Evolutionary conservation across 2,113 vertebrate genomes (phyloP), one percentile per base, ranked within the genome.

Genomic region (Bufo gargarizans): DNA sequence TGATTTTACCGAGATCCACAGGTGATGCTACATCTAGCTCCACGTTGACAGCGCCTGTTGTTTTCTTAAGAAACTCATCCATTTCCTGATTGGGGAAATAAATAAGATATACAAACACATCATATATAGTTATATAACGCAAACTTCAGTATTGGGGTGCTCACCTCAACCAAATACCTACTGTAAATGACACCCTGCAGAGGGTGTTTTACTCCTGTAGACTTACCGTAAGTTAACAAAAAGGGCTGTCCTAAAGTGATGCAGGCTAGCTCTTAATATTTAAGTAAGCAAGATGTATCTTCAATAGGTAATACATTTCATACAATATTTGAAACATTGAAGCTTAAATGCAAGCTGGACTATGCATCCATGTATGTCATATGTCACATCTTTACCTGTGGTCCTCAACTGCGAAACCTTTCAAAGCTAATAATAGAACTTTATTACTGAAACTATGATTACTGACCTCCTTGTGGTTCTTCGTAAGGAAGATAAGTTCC

Each of bases 401-500:
- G 61, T 7, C 61, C 4, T 63, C 61, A 63, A 17, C 17, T 63
- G 17, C 59, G 20, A 63, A 63, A 19, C 61, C 0, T 20, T 63
- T 4, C 61, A 5, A 1, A 4, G 13, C 5, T 59, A 59, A 59
- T 13, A 4, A 59, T 59, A 59, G 58, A 3, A 43, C 43, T 45
- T 45, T 43, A 13, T 71, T 43, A 71, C 4, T 33, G 10, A 45
- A 72, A 12, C 19, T 16, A 47, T 47, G 11, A 11, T 2, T 13
- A 90, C 93, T 94, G 79, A 96, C 96, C 12, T 95, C 94, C 55
- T 94, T 94, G 10, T 96, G 96, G 91, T 96, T 96, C 92, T 96
- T 96, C 93, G 95, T 96, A 19, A 96, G 94, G 90, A 95, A 95
- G 90, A 96, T 95, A 17, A 96, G 92, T 89, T 96, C 96, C 89